Evolutionary conservation across 2,113 vertebrate species (phyloP), one percentile per base, ranked within the genome.

Genomic region (Telmatochromis sp.): DNA sequence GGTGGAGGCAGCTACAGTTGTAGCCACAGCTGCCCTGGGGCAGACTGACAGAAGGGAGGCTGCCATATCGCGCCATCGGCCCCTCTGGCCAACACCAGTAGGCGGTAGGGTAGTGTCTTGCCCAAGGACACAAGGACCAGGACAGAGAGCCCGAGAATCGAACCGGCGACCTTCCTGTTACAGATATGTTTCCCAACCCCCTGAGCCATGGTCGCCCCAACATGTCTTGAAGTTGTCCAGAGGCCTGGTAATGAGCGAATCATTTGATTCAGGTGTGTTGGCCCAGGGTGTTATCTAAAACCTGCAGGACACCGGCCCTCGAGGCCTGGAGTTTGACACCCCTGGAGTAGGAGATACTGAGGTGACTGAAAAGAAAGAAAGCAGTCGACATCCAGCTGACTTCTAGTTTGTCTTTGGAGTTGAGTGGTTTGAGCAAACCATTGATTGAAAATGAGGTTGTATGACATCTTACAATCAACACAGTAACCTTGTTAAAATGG

Each of bases 121-220:
- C 9, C 37, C 37, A 40, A 40, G 37, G 4, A 37, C 35, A 9
- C 35, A 37, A 37, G 0, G 37, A 40, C 37, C 37, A 40, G 37
- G 37, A 40, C 37, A 40, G 37, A 40, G 37, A 40, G 10, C 37
- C 37, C 2, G 2, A 5, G 37, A 11, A 40, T 40, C 10, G 10
- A 40, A 40, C 37, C 0, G 37, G 37, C 10, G 10, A 40, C 37
- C 37, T 40, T 1, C 37, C 37, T 0, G 37, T 40, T 40, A 2
- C 37, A 37, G 37, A 37, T 40, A 40, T 40, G 37, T 40, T 40
- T 40, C 37, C 37, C 37, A 40, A 40, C 37, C 37, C 37, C 37
- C 10, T 40, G 37, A 40, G 37, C 37, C 37, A 40, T 11, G 37
- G 37, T 40, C 37, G 10, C 37, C 37, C 37, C 10, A 40, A 5